Percentiles rank a stretch among this genome's conserved stretches.
phyloP scores from a whole-genome alignment of 2,113 vertebrate species.

The Xenus cinereus region DNA sequence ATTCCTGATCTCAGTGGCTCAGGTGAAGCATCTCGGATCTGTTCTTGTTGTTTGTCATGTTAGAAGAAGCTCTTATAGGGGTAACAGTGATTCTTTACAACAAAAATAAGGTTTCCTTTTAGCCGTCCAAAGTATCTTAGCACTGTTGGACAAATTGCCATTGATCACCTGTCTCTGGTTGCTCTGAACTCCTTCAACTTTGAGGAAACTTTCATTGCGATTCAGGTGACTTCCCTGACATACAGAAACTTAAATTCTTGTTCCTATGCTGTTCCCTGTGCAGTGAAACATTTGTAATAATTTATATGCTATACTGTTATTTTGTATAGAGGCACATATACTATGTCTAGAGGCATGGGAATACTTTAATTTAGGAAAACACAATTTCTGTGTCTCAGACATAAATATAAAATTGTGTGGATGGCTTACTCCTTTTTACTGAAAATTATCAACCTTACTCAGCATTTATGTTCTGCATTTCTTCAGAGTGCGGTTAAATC shows the following conservation, averaged over 20 bases:
- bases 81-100: background rate
- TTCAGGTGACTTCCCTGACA: background rate
- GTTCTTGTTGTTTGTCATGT: background rate
- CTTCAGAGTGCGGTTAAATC: background rate
- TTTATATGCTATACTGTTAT: too few species aligned
- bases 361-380: slow-evolving; percentile 14
- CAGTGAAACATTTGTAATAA: background rate
- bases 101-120: background rate
- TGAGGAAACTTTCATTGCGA: background rate
- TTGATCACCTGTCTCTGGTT: background rate
- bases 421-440: background rate
- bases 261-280: background rate
- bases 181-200: background rate
- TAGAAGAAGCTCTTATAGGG: background rate
- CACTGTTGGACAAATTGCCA: background rate
- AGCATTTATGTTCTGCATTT: background rate
- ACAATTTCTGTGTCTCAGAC: background rate
- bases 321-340: background rate
- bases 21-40: background rate
- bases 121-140: background rate
- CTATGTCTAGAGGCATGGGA: background rate
- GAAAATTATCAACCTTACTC: background rate
- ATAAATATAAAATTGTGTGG: background rate
- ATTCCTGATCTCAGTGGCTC: background rate
- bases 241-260: background rate